These are phyloP conservation scores for Lagopus muta DNA, from an alignment of 2,113 vertebrate genomes.

Conservation along the genomic window DNA sequence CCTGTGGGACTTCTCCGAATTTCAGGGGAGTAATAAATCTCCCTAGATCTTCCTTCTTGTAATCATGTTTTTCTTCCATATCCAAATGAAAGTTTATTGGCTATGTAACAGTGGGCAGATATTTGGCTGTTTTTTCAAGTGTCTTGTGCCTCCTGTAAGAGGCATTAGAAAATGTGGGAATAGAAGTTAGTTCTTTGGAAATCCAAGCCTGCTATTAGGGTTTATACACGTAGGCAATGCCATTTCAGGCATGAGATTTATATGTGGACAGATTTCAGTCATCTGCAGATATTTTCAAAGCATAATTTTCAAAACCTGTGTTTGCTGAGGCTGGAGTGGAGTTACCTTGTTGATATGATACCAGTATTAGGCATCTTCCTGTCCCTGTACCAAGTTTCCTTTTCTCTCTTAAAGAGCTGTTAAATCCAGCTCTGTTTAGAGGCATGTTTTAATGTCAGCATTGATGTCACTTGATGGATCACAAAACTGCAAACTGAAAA, in stretches of 20 bases:
- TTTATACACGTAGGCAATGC: background rate
- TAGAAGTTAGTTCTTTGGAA: background rate
- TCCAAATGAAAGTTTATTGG: constrained; percentile 21
- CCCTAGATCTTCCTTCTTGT: background rate
- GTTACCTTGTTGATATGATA: background rate
- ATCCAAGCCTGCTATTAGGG: background rate
- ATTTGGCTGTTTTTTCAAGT: background rate
- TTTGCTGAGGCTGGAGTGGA: background rate
- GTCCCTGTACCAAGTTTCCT: background rate
- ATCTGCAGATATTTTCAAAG: background rate
- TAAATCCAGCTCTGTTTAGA: background rate
- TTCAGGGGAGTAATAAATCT: background rate
- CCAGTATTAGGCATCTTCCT: background rate
- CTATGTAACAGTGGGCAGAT: background rate
- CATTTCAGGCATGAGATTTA: background rate
- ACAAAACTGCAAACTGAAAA: background rate
- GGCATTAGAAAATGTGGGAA: background rate
- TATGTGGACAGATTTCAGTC: constrained; percentile 8
- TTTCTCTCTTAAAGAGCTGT: constrained; percentile 1
- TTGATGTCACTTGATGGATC: background rate
- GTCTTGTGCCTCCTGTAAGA: background rate
- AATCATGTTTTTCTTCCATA: background rate
- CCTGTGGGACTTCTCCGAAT: background rate
- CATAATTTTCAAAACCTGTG: background rate
- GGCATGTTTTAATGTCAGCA: background rate